These are phyloP conservation scores for Allolobophora icterica DNA, from an alignment of 2,888 invertebrate species.

Conservation along the genomic window DNA sequence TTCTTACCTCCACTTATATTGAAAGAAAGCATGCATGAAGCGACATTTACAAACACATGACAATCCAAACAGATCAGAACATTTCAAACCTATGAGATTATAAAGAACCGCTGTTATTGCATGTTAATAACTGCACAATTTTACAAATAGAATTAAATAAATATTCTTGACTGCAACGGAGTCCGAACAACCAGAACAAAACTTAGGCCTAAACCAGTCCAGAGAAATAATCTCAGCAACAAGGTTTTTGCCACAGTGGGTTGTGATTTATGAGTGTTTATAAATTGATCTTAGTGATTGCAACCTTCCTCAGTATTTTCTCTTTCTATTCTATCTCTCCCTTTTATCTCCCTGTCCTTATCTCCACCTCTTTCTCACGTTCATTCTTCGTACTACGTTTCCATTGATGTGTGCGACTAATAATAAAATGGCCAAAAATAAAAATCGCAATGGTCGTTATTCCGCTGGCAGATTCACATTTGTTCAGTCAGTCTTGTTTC, in stretches of 20 bases:
- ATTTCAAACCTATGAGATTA: too few relatives aligned
- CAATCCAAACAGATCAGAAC: too few relatives aligned
- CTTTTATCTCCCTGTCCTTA: neutral
- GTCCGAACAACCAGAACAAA: neutral
- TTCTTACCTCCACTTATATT: too few relatives aligned
- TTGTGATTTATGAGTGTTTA: too few relatives aligned
- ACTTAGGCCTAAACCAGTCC: neutral
- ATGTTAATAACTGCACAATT: neutral
- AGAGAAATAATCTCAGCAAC: neutral
- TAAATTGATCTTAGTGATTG: neutral
- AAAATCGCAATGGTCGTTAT: neutral
- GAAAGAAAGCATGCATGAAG: too few relatives aligned
- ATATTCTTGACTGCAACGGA: neutral
- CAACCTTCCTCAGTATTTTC: conserved; percentile 12
- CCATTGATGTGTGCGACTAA: neutral
- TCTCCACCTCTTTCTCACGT: neutral
- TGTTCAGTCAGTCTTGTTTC: neutral
- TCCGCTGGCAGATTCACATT: neutral
- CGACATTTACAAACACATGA: too few relatives aligned
- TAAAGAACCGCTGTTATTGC: too few relatives aligned
- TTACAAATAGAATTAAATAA: neutral
- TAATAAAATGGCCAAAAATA: neutral
- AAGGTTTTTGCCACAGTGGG: too few relatives aligned
- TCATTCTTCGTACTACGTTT: conserved; percentile 7
- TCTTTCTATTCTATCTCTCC: neutral